Evolutionary conservation across 2,113 vertebrate genomes (phyloP).

Genomic region (Macrotus californicus): DNA sequence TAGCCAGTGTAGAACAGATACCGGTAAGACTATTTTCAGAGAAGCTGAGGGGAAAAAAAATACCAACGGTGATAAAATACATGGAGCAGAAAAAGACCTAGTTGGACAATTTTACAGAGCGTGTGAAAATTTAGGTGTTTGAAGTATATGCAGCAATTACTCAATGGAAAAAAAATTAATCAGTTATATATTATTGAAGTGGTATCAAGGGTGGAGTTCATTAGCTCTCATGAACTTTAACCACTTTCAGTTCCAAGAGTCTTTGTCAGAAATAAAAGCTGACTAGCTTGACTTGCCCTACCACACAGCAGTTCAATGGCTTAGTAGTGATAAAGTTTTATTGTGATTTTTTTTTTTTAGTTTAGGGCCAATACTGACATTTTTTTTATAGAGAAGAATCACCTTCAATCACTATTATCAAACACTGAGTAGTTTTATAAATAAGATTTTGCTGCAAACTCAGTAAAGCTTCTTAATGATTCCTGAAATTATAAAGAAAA

Average conservation of each 20-base stretch:
- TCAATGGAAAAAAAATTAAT: slow-evolving; percentile 10
- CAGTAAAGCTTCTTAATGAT: not conserved
- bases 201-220: not conserved
- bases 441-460: not conserved
- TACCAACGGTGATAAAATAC: not conserved
- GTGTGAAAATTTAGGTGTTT: not conserved
- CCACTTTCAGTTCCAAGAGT: not conserved
- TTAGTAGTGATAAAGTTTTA: not conserved
- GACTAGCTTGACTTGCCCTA: not conserved
- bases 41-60: not conserved
- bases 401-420: not conserved
- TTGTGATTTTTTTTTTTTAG: not conserved
- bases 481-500: not conserved
- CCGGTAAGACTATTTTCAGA: not conserved
- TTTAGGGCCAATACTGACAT: not conserved
- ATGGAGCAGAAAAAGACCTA: not conserved
- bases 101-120: not conserved
- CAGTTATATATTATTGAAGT: not conserved
- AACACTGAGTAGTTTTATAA: not conserved
- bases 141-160: not conserved
- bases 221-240: not conserved
- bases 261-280: not conserved
- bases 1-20: not conserved
- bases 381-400: not conserved
- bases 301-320: not conserved